Base-by-base conservation (phyloP, 2,888 invertebrate species). In the Dorcus hopei region DNA sequence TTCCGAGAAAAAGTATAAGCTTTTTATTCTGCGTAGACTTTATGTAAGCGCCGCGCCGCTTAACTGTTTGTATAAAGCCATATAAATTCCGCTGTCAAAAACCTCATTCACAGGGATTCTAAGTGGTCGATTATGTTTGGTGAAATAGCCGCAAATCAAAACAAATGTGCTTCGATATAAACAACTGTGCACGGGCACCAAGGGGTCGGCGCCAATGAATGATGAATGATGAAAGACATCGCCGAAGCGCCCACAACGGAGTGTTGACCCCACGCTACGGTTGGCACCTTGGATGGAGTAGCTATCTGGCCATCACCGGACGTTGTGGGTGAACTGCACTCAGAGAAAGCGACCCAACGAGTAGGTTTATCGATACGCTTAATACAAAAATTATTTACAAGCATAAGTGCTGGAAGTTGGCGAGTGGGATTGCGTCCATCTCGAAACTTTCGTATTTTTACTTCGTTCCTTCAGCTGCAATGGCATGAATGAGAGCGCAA, bases 141-240 rank as follows among this genome's bases (percentile, higher is more conserved):
- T 38, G 49, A 49, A 50, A 39, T 33, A 19, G n/a, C 11, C 49
- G 16, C 9, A 38, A 49, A 38, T 49, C 50, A 39, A 50, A 39
- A 50, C 19, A 39, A 38, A 26, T 8, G 16, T 23, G n/a, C 38
- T 39, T 14, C 39, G 9, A 39, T 23, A 50, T 60, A 61, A 64
- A 64, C 64, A 62, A 62, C 59, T 54, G 58, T 61, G 52, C 54
- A 48, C 53, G 58, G 62, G 57, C 59, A 64, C 62, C 64, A 64
- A 64, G 62, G 59, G 61, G 62, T 59, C 62, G 64, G 64, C 64
- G 64, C 64, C 64, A 64, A 64, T 61, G 61, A 14, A 54, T 56
- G 58, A 58, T 62, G 61, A 64, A 56, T 64, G 61, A 64, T 64
- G 62, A 64, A 64, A 64, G 64, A 62, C 64, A 64, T 64, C 64